Evolutionary conservation across 2,113 vertebrate genomes (phyloP).

Genomic region (Oenanthe oenanthe): DNA sequence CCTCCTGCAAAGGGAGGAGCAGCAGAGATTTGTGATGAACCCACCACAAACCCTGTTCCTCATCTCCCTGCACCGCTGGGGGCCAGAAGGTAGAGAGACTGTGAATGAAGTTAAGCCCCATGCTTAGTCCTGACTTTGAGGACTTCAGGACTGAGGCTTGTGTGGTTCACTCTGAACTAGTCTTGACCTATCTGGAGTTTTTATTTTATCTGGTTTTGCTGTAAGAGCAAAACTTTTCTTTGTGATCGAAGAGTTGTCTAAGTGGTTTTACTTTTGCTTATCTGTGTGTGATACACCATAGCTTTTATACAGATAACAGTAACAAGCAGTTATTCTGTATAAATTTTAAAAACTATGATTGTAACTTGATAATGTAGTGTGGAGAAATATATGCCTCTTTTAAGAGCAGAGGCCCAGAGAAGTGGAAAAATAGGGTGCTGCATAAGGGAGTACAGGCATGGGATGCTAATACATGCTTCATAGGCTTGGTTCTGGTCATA

Average conservation of each 20-base stretch:
- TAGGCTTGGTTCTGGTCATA: not conserved
- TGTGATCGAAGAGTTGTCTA: not conserved
- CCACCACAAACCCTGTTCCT: fast-evolving
- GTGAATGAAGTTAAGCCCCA: not conserved
- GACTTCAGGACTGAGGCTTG: not conserved
- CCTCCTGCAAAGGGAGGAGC: not conserved
- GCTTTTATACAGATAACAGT: not conserved
- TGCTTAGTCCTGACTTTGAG: not conserved
- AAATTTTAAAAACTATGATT: not conserved
- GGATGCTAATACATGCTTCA: not conserved
- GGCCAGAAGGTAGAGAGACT: not conserved
- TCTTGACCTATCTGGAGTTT: not conserved
- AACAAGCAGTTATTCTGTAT: not conserved
- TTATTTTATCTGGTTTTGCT: not conserved
- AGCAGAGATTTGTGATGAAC: not conserved
- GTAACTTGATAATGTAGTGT: not conserved
- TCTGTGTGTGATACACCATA: not conserved
- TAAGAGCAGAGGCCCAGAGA: not conserved
- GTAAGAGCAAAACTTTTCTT: not conserved
- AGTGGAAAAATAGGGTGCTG: not conserved
- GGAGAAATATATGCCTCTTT: not conserved
- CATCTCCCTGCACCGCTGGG: not conserved
- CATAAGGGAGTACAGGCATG: no score
- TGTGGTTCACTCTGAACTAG: not conserved
- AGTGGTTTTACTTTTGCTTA: not conserved